Percentiles rank a stretch among this genome's conserved stretches.
These are phyloP conservation scores for Dioctria rufipes DNA, from an alignment of 2,888 invertebrate genomes.

Conservation along the genomic window DNA sequence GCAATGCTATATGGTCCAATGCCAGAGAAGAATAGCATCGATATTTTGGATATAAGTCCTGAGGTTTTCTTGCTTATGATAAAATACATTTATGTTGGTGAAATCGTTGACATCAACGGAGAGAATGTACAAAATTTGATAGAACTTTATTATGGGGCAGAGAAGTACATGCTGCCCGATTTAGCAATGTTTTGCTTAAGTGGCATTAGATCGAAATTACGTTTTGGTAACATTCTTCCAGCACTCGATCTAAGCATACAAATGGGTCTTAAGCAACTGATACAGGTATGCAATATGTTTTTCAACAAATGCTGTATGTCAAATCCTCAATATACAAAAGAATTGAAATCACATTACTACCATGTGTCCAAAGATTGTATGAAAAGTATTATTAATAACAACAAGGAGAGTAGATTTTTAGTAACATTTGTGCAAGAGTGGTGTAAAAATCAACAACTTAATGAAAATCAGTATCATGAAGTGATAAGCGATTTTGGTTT, in stretches of 20 bases:
- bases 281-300: constrained; percentile 66
- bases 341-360: constrained; percentile 67
- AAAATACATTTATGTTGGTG: constrained; percentile 68
- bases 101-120: constrained; percentile 63
- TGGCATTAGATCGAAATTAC: constrained; percentile 66
- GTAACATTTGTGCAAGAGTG: constrained; percentile 69
- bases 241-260: constrained; percentile 68
- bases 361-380: constrained; percentile 70
- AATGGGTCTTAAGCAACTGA: constrained; percentile 66
- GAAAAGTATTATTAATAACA: constrained; percentile 65
- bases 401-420: constrained; percentile 63
- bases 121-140: constrained; percentile 67
- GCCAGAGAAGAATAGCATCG: constrained; percentile 77
- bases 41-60: constrained; percentile 70
- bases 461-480: constrained; percentile 63
- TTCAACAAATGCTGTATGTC: constrained; percentile 68
- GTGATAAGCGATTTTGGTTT: constrained; percentile 64
- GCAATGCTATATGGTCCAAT: constrained; percentile 91
- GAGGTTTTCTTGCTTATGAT: constrained; percentile 70
- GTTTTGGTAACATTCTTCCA: constrained; percentile 69
- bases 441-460: constrained; percentile 65
- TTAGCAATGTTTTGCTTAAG: constrained; percentile 65
- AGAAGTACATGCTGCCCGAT: constrained; percentile 69
- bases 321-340: constrained; percentile 65
- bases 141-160: constrained; percentile 69